phyloP scores from a whole-genome alignment of 2,888 invertebrate genomes.

The Anthophora plumipes region DNA sequence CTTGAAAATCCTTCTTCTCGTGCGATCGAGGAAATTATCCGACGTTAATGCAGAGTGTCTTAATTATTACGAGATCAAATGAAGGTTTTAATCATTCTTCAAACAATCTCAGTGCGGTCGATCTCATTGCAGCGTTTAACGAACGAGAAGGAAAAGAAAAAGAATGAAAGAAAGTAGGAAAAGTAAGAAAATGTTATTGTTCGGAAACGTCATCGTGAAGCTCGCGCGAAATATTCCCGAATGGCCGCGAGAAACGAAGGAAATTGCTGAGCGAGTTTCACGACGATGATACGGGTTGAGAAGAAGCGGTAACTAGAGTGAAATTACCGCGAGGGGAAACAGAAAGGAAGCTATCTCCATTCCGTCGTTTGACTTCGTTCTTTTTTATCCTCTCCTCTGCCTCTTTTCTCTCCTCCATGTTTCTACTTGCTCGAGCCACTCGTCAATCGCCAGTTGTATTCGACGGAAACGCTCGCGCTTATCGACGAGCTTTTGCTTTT shows the following conservation, averaged over 20 bases:
- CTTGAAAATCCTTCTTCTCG: too few relatives aligned
- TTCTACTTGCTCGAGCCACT: neutral
- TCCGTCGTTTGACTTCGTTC: slow-evolving; percentile 22
- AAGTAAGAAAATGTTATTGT: neutral
- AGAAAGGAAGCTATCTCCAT: slow-evolving; percentile 31
- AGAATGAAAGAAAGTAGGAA: neutral
- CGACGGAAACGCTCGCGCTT: slow-evolving; percentile 22
- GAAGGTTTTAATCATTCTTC: neutral
- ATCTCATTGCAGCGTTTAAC: neutral
- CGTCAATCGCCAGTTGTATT: slow-evolving; percentile 15
- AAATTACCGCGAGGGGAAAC: slow-evolving; percentile 26
- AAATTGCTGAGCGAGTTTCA: slow-evolving; percentile 29
- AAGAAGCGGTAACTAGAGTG: slow-evolving; percentile 24
- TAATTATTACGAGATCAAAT: neutral
- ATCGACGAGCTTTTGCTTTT: slow-evolving; percentile 22
- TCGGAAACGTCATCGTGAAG: neutral
- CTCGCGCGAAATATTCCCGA: slow-evolving; percentile 14
- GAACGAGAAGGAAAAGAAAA: neutral
- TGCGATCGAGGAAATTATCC: neutral
- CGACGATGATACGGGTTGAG: neutral
- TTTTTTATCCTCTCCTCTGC: neutral
- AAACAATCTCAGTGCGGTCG: neutral
- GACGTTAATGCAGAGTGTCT: neutral
- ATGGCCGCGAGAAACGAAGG: neutral
- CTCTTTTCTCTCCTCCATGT: too few relatives aligned